Evolutionary conservation across 1,140 invertebrate species (phyloP), one percentile per base, ranked within the genome.

Genomic region (Saccostrea cuccullata): DNA sequence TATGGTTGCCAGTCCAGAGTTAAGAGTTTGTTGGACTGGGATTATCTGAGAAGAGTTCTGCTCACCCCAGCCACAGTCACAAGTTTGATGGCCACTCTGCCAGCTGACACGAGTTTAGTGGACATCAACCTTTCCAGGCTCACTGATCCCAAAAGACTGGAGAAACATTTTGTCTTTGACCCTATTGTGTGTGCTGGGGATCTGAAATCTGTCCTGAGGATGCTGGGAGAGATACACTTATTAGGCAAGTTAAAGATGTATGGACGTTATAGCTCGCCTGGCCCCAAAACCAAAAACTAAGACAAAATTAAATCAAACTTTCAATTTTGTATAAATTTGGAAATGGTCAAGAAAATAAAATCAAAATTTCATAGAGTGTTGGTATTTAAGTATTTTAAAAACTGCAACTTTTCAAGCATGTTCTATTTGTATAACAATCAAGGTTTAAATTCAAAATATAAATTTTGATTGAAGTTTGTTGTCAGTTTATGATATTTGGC

Each of bases 171-270:
- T 64, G 84, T 85, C 1, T 85, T 85, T 58, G 64, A 88, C n/a
- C 30, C 60, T 23, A 85, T 88, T 36, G n/a, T 47, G 20, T 88
- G 87, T 47, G 47, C 64, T 82, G 40, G 84, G 15, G 17, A 83
- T 13, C 84, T 82, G 11, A 73, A 73, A 13, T 88, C 90, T 17
- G 40, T 91, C 12, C 55, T 89, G 13, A 36, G 87, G 17, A 58
- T 87, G 3, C 36, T 91, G 9, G 90, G 87, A 86, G 87, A 90
- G 40, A 77, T 91, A 11, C 88, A 90, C 30, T 36, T 89, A 23
- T 30, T 67, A 55, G 87, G 90, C 87, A 86, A 60, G 84, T 86
- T 30, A 11, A 82, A 26, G 26, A 82, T 82, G 23, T 47, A 9
- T 47, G 47, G 0, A 47, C 9, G 47, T 47, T 3, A 47, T 47